Evolutionary conservation across 2,888 invertebrate species (phyloP), one percentile per base, ranked within the genome.

Genomic region (Pelosia muscerda): DNA sequence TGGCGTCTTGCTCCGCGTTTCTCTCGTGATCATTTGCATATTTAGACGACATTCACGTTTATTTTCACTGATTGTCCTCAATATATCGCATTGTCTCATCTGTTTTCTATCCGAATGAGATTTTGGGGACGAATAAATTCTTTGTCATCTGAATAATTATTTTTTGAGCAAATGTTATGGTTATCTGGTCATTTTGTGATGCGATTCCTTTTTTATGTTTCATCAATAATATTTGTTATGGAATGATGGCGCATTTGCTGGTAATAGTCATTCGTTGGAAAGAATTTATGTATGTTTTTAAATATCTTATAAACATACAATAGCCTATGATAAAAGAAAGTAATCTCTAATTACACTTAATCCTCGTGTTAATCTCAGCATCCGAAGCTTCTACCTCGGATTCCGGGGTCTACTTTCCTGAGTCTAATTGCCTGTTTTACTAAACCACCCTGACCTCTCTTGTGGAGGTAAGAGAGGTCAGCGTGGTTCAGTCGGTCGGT

Each of bases 1-100:
- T 86, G 81, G 74, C 81, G 77, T 66, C 72, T 73, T 71, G 75
- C 78, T 72, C 74, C 79, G 76, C 79, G 65, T 77, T 83, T 82
- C 77, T 65, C 76, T 77, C 68, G 76, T 82, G 78, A 81, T 80
- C 79, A 83, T 87, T 87, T 86, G 84, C 86, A 87, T 87, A 86
- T 82, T 84, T 79, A 78, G 77, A 75, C 68, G 77, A 77, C 73
- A 75, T 78, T 81, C 62, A 58, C 71, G 68, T 79, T 74, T 77
- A 76, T 82, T 71, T 67, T 64, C 75, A 76, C 70, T 73, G 74
- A 78, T 75, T 74, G 75, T 75, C 67, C 70, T 68, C 75, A 69
- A 74, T 79, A 80, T 76, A 77, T 74, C 67, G 77, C 63, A 73
- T 75, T 78, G 80, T 76, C 73, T 81, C 73, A 75, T 81, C 74